A percentile compares a stretch with the other conserved stretches of the same genome.
Conservation (phyloP, 2,113 vertebrate species). For the Rhinoderma darwinii region DNA sequence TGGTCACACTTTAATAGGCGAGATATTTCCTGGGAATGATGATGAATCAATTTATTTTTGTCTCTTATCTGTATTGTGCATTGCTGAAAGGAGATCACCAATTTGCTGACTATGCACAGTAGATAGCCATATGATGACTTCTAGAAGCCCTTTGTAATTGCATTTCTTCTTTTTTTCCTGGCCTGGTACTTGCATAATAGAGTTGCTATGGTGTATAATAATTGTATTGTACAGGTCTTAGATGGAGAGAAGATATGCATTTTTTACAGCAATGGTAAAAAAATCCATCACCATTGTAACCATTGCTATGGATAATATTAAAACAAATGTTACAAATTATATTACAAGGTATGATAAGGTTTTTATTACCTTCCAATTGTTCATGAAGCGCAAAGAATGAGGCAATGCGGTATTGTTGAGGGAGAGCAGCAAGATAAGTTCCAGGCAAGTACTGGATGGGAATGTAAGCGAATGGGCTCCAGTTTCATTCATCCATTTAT, state of each 20-base stretch:
- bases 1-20: no score
- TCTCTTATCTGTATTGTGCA: no score
- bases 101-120: no score
- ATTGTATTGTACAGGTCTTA: no score
- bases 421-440: constrained; percentile 81
- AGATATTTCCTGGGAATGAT: no score
- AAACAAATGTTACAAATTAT: neutral
- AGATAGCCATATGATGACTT: no score
- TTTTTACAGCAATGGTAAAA: neutral
- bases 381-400: constrained; percentile 82
- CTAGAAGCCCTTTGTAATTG: no score
- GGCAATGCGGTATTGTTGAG: constrained; percentile 81
- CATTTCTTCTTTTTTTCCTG: no score
- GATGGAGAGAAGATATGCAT: neutral
- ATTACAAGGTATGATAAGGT: neutral
- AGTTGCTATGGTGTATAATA: no score
- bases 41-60: no score
- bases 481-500: constrained; percentile 85
- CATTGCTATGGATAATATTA: neutral
- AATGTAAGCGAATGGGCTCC: constrained; percentile 85
- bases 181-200: no score
- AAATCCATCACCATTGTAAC: neutral
- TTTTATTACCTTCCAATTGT: constrained; percentile 86
- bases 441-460: constrained; percentile 85
- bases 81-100: no score